Base-by-base conservation (phyloP, 2,113 vertebrate genomes). In the Myiopsitta monachus region DNA sequence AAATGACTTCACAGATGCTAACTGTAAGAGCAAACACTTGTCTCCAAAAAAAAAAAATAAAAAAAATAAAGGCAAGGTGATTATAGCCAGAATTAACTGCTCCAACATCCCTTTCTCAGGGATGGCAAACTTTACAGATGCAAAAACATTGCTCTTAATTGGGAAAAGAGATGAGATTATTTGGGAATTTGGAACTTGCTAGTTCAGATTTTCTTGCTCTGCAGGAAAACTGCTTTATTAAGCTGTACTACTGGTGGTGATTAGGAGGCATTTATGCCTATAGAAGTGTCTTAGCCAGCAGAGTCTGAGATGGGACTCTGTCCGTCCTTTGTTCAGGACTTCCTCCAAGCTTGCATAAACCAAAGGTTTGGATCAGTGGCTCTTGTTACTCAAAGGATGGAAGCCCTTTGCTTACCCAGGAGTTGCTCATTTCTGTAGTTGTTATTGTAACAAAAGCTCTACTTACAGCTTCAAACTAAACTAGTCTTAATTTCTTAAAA, bases 131-230 rank as follows among this genome's bases (percentile, higher is more conserved):
- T 76, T 82, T 47, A 69, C 27, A 57, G 69, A 95, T 96, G 84
- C 67, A 95, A 90, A 95, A 92, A 2, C 54, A 33, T 54, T 81
- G 54, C 52, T 72, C 7, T 90, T 93, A 80, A 62, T 15, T 80
- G 87, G 67, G 74, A 49, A 69, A 69, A 91, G 94, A 87, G 81
- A 66, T 79, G 88, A 94, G 91, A 87, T 91, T 95, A 69, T 92
- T 97, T 94, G 78, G 31, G 46, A 73, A 54, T 95, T 95, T 31
- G 31, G 33, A 92, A 83, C 87, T 95, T 30, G 91, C 18, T 83
- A 59, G 87, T 94, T 95, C 91, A 91, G 95, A 95, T 92, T 92
- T 95, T 96, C 94, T 95, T 90, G 94, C 94, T 97, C 41, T 88
- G 55, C 85, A 74, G 84, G 95, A 92, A 94, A 87, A 30, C 63